These are phyloP conservation scores for Quiscalus mexicanus DNA, from an alignment of 2,113 vertebrate species.

Conservation along the genomic window DNA sequence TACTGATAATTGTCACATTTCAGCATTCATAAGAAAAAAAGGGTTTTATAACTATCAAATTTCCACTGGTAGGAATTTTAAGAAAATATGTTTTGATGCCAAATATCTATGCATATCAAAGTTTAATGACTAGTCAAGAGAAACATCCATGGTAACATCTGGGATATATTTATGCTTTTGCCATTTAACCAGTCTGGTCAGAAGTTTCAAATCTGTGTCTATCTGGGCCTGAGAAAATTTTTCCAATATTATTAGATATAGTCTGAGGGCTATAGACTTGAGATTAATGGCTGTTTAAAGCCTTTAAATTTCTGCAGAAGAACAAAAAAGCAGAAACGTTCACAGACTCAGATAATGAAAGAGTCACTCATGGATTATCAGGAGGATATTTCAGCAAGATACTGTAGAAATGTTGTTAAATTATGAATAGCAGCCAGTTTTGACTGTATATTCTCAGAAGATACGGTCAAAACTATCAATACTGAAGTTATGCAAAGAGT, in stretches of 20 bases:
- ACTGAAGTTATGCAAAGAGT: conserved; percentile 8
- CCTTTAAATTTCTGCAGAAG: conserved; percentile 18
- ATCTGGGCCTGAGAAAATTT: background rate
- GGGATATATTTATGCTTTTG: background rate
- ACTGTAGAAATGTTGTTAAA: background rate
- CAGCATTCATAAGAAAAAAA: conserved; percentile 15
- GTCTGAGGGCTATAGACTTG: background rate
- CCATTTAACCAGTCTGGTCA: conserved; percentile 20
- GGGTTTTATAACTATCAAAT: conserved; percentile 52
- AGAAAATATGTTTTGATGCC: conserved; percentile 58
- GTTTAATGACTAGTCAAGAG: conserved; percentile 59
- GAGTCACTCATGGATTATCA: background rate
- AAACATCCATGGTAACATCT: conserved; percentile 34
- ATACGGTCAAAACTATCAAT: background rate
- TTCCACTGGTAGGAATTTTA: conserved; percentile 53
- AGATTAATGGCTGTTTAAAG: background rate
- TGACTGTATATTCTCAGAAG: background rate
- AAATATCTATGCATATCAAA: conserved; percentile 25
- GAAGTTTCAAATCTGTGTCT: conserved; percentile 3
- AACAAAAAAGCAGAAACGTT: background rate
- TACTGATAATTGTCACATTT: conserved; percentile 33
- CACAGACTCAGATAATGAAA: background rate
- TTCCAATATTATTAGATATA: background rate
- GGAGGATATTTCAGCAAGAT: background rate
- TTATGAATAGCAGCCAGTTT: background rate